A percentile compares a stretch with the other conserved stretches of the same genome.
Conservation (phyloP, 1,140 invertebrate species). For the Aphelenchoides fujianensis region DNA sequence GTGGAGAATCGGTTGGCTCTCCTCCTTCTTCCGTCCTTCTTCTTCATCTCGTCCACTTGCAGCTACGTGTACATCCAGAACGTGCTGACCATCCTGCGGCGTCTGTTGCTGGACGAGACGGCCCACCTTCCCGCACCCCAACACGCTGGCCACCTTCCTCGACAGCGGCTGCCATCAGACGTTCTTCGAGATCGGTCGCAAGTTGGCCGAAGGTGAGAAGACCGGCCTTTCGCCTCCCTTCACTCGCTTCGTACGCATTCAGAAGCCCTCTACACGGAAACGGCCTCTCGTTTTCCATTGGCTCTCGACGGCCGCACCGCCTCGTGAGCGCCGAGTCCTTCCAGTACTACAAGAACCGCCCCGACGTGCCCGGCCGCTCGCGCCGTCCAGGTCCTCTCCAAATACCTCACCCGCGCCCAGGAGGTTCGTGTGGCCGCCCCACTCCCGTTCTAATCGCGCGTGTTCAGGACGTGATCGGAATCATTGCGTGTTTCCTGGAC, state of each 20-base stretch:
- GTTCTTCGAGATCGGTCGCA: constrained; percentile 33
- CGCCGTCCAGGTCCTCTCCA: neutral
- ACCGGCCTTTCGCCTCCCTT: neutral
- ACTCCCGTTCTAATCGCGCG: neutral
- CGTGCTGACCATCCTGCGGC: constrained; percentile 33
- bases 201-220: neutral
- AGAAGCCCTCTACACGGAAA: no score
- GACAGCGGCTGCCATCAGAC: constrained; percentile 45
- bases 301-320: neutral
- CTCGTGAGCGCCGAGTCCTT: constrained; percentile 8
- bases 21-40: no score
- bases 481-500: neutral
- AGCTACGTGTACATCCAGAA: constrained; percentile 35
- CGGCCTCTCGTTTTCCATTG: neutral
- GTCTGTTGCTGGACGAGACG: constrained; percentile 38
- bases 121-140: neutral
- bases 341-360: no score
- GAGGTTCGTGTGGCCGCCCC: neutral
- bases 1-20: constrained; percentile 11
- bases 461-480: neutral
- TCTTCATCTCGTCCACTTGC: no score
- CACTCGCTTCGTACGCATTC: neutral
- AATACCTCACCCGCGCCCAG: neutral
- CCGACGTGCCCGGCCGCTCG: neutral
- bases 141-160: constrained; percentile 39